Conservation (phyloP, 2,888 invertebrate species). For the Noctua comes region DNA sequence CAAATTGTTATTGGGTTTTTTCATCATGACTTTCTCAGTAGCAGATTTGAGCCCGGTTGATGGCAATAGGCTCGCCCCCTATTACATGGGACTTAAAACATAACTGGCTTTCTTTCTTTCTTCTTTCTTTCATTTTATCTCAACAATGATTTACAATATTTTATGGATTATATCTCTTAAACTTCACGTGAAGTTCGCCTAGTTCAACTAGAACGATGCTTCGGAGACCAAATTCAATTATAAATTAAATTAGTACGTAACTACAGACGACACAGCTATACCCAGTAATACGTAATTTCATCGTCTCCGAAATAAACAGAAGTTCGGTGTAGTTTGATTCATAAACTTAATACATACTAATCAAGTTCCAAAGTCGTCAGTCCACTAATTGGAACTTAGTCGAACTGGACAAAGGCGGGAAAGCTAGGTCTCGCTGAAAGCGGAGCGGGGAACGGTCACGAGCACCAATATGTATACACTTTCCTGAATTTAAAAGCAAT, state of each 20-base stretch:
- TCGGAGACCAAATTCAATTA: background rate
- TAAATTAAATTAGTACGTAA: background rate
- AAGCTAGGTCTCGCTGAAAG: background rate
- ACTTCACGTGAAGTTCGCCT: too few species aligned
- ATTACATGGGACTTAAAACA: too few species aligned
- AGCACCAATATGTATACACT: too few species aligned
- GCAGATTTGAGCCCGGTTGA: too few species aligned
- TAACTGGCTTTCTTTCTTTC: too few species aligned
- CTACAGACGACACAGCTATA: background rate
- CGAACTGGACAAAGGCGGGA: slow-evolving; percentile 43
- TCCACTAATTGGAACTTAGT: slow-evolving; percentile 45
- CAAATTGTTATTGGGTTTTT: too few species aligned
- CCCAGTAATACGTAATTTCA: background rate
- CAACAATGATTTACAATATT: too few species aligned
- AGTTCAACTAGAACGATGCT: background rate
- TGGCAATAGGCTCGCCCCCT: too few species aligned
- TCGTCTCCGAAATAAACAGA: slow-evolving; percentile 3
- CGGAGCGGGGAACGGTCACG: background rate
- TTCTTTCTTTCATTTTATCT: too few species aligned
- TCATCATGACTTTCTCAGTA: too few species aligned
- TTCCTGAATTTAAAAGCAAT: too few species aligned
- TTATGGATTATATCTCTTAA: too few species aligned
- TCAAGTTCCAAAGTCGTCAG: slow-evolving; percentile 53
- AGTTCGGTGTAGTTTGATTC: slow-evolving; percentile 45
- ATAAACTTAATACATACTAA: slow-evolving; percentile 57